A percentile compares a stretch with the other conserved stretches of the same genome.
Evolutionary conservation across 2,888 invertebrate genomes (phyloP).

Genomic region (Antheraea assamensis): DNA sequence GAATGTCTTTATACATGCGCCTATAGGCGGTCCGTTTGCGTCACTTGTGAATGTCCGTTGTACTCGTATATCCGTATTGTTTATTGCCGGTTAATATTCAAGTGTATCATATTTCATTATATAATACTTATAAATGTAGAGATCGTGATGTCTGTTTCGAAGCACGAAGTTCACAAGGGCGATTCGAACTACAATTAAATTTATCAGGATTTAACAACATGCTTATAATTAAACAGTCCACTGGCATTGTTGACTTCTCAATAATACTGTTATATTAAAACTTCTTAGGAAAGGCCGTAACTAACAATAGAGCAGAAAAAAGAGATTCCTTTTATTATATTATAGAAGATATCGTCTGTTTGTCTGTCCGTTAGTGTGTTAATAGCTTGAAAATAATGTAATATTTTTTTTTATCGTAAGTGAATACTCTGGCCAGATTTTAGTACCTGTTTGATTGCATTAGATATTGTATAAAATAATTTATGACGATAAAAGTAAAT

Average conservation of each 20-base stretch:
- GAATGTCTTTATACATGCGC: constrained; percentile 41
- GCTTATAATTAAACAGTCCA: not conserved
- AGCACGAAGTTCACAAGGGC: not conserved
- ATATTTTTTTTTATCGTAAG: too few species aligned
- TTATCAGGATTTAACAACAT: not conserved
- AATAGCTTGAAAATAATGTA: too few species aligned
- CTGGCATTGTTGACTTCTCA: not conserved
- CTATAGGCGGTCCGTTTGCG: constrained; percentile 49
- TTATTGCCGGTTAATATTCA: not conserved
- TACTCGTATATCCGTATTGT: not conserved
- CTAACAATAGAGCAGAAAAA: not conserved
- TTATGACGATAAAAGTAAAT: too few species aligned
- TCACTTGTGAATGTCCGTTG: constrained; percentile 48
- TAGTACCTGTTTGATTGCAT: too few species aligned
- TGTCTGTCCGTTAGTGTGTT: too few species aligned
- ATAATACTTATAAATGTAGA: not conserved
- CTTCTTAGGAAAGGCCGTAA: not conserved
- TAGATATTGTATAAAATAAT: too few species aligned
- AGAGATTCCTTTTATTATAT: not conserved
- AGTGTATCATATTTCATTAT: too few species aligned
- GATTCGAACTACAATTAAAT: not conserved
- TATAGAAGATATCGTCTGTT: not conserved
- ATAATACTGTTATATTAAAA: not conserved
- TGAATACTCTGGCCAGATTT: too few species aligned
- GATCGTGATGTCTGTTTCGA: not conserved